These are phyloP conservation scores for Hemichromis elongatus DNA, from an alignment of 2,113 vertebrate species.

Conservation along the genomic window DNA sequence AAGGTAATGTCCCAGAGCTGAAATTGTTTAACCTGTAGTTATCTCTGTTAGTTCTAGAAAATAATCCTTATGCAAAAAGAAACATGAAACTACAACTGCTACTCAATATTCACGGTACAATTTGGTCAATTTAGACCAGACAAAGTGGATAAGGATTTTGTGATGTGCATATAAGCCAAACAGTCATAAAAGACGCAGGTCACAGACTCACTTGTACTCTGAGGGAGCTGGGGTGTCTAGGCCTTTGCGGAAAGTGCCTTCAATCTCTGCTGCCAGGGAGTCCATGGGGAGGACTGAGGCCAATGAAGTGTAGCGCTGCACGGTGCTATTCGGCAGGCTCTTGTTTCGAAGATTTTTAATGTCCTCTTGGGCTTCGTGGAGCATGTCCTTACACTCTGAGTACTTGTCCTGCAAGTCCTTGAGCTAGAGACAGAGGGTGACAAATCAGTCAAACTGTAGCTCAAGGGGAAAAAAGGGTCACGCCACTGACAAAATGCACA, in stretches of 20 bases:
- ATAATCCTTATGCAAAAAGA: neutral
- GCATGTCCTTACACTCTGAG: conserved; percentile 77
- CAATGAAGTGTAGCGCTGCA: conserved; percentile 75
- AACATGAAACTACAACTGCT: neutral
- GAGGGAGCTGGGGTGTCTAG: conserved; percentile 73
- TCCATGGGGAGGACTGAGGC: conserved; percentile 81
- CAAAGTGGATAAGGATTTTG: neutral
- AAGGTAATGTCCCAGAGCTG: neutral
- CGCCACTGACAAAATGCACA: neutral
- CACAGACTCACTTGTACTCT: conserved; percentile 76
- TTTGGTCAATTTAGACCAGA: neutral
- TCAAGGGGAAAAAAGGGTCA: rapidly evolving
- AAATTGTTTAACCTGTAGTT: neutral
- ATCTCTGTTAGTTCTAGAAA: neutral
- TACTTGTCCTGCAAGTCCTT: conserved; percentile 82
- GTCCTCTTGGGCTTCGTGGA: conserved; percentile 80
- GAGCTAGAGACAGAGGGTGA: conserved; percentile 65
- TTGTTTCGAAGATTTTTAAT: conserved; percentile 80
- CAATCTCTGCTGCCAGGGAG: conserved; percentile 86
- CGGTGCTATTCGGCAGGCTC: conserved; percentile 77
- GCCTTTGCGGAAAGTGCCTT: conserved; percentile 82
- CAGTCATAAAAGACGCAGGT: neutral
- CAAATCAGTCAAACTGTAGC: neutral
- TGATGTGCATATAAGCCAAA: neutral
- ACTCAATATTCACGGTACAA: neutral